Evolutionary conservation across 53 echinoderm and acorn worm species (phyloP), one percentile per base, ranked within the genome.

Genomic region (Stichopus horrens): DNA sequence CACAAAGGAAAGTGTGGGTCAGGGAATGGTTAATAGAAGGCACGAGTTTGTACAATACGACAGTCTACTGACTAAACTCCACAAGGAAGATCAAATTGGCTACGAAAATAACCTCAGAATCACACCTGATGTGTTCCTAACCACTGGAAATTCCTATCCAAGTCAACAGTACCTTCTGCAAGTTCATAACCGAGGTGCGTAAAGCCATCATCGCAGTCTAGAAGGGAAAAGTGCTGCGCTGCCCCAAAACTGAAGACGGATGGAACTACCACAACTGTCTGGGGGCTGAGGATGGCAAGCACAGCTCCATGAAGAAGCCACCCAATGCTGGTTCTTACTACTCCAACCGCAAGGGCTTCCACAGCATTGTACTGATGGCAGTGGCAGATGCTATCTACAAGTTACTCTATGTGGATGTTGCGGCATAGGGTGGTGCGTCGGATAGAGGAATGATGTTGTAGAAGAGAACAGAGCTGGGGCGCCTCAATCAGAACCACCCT

Each of bases 371-470:
- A 65, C 77, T 90, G 77, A 77, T 90, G 90, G 90, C 90, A 65
- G 65, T 90, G 53, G 90, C 73, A 77, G 90, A 86, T 86, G 86
- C 67, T 86, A 10, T 77, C 55, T 65, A n/a, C n/a, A n/a, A n/a
- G n/a, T n/a, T n/a, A n/a, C n/a, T n/a, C n/a, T n/a, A n/a, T n/a
- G n/a, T n/a, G 14, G 66, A 65, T 65, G 14, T 65, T 65, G 66
- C 9, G 14, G 66, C 66, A 65, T 9, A 65, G 66, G 90, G 88
- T 76, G 76, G 77, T 57, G 77, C 76, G 21, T 88, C 88, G 60
- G 90, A 90, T 83, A 68, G 83, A 90, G 86, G 90, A 90, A 85
- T n/a, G n/a, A n/a, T n/a, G n/a, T n/a, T n/a, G n/a, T n/a, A n/a
- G n/a, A n/a, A n/a, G n/a, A n/a, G n/a, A n/a, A n/a, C n/a, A n/a